These are phyloP conservation scores for Meda fulgida DNA, from an alignment of 2,797 vertebrate species.

Conservation along the genomic window DNA sequence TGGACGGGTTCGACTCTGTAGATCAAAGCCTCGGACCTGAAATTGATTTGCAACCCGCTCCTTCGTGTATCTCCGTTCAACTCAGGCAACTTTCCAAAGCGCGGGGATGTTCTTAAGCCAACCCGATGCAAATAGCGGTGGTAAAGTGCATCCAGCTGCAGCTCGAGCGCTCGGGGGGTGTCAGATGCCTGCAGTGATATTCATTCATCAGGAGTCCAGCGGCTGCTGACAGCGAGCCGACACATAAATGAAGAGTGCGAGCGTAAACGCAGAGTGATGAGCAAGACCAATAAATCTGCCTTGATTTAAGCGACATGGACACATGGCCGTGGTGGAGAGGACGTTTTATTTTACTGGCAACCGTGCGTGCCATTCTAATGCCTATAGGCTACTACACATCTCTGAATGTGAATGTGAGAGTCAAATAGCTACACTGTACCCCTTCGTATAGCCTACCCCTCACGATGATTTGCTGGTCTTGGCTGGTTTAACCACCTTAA, in stretches of 20 bases:
- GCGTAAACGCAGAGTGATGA: slow-evolving; percentile 30
- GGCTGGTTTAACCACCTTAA: neutral
- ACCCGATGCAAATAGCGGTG: neutral
- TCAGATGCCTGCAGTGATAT: slow-evolving; percentile 13
- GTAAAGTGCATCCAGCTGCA: slow-evolving; percentile 6
- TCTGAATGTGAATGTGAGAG: neutral
- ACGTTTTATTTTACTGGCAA: slow-evolving; percentile 37
- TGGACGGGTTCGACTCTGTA: slow-evolving; percentile 58
- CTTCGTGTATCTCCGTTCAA: slow-evolving; percentile 39
- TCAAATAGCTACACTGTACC: neutral
- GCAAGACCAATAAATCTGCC: slow-evolving; percentile 28
- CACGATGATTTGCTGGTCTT: neutral
- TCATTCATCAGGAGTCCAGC: slow-evolving; percentile 29
- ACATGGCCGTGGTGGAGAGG: slow-evolving; percentile 25
- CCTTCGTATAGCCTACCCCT: neutral
- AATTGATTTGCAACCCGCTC: slow-evolving; percentile 64
- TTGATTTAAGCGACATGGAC: slow-evolving; percentile 10
- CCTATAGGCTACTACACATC: neutral
- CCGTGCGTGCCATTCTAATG: slow-evolving; percentile 28
- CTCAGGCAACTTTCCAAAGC: slow-evolving; percentile 63
- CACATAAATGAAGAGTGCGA: slow-evolving; percentile 17
- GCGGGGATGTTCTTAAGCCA: slow-evolving; percentile 58
- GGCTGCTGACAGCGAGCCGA: slow-evolving; percentile 21
- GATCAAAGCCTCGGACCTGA: slow-evolving; percentile 71
- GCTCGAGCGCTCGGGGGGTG: neutral